Base-by-base conservation (phyloP, 1,140 invertebrate genomes). In the Pollicipes pollicipes region DNA sequence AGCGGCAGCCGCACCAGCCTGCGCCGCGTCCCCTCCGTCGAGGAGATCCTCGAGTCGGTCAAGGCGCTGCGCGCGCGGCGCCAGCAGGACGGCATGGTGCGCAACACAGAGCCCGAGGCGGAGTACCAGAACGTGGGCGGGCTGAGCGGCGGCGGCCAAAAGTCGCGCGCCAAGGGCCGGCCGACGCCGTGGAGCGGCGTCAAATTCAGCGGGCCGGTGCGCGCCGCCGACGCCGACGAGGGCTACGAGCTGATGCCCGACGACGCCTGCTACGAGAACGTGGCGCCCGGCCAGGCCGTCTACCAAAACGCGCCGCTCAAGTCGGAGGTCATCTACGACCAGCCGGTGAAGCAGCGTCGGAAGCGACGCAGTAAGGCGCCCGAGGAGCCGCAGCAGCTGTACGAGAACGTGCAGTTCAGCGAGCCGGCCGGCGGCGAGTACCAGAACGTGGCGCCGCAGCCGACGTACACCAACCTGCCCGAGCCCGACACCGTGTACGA, bases 21-120 rank as follows among this genome's bases (percentile, higher is more conserved):
- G 3, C 72, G 72, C n/a, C 70, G 72, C n/a, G 75, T 70, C 26
- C 75, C 75, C 16, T 75, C 75, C 28, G 72, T 75, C 64, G 75
- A 75, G 68, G 75, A 75, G 70, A 75, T 75, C 70, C 71, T 75
- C 35, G 75, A 75, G 72, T 75, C 75, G 10, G 75, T 75, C 29
- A 75, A 74, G 67, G 69, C 67, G 68, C 68, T 75, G 17, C 70
- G 75, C n/a, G 73, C 70, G 68, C 72, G 73, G 71, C 63, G 63
- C 63, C 63, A 64, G 27, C 63, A 64, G 63, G 24, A 64, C 63
- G 27, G 24, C 6, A 64, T 64, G 63, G 35, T 35, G 35, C 35
- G 35, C 6, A 35, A 35, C 35, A 8, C 35, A 35, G 35, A 35
- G 35, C 35, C 35, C 6, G 63, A 29, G 28, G 30, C 27, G n/a